Evolutionary conservation across 2,888 invertebrate genomes (phyloP).

Genomic region (Nephrotoma appendiculata): DNA sequence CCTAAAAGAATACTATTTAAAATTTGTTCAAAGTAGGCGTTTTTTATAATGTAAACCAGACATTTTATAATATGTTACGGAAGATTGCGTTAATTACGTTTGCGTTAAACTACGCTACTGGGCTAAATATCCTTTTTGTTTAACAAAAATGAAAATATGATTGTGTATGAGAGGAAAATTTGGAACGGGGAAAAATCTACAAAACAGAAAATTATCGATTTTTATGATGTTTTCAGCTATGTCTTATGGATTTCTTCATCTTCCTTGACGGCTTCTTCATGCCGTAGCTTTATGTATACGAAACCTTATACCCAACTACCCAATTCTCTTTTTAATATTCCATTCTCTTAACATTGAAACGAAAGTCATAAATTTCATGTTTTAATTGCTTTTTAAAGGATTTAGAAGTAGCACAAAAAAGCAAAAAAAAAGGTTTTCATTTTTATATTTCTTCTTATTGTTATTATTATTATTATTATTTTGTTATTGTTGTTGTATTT

Average conservation of each 20-base stretch:
- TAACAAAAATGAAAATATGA: not conserved
- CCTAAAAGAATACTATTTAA: not conserved
- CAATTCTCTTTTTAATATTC: conserved; percentile 1
- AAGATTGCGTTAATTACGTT: not conserved
- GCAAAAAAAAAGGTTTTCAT: not conserved
- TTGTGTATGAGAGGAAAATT: not conserved
- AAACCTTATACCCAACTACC: not conserved
- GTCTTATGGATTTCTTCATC: not conserved
- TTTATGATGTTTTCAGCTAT: conserved; percentile 1
- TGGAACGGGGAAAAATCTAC: not conserved
- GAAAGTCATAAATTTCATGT: conserved; percentile 4
- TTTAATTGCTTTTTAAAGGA: conserved; percentile 4
- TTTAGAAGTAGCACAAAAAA: not conserved
- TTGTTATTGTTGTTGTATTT: not conserved
- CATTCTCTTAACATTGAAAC: conserved; percentile 3
- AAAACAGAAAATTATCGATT: not conserved
- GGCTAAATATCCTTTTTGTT: not conserved
- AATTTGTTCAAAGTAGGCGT: not conserved
- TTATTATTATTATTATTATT: not conserved
- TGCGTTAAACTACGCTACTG: not conserved
- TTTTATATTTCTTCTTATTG: not conserved
- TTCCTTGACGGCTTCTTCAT: not conserved
- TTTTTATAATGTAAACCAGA: too few species aligned
- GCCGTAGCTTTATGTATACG: not conserved
- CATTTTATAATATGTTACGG: too few species aligned